Percentiles rank a stretch among this genome's conserved stretches.
phyloP scores from a whole-genome alignment of 2,113 vertebrate species.

The Plectropomus leopardus region DNA sequence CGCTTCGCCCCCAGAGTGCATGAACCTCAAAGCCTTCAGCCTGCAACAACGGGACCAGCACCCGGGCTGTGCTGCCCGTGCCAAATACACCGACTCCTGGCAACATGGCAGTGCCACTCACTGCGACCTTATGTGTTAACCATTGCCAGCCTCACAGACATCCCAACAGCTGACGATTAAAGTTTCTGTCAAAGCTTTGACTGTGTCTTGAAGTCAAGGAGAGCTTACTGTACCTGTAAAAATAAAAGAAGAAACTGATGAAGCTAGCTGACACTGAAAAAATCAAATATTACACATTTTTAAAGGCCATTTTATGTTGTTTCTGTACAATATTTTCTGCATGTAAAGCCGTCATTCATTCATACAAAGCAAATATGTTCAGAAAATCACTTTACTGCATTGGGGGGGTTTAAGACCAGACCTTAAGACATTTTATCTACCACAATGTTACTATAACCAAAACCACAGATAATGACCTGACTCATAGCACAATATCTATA shows the following conservation, averaged over 20 bases:
- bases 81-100: slow-evolving; percentile 98
- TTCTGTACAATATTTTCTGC: background rate
- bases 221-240: slow-evolving; percentile 36
- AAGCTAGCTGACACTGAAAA: background rate
- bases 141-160: slow-evolving; percentile 43
- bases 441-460: background rate
- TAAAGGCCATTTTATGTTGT: background rate
- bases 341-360: background rate
- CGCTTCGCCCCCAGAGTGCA: slow-evolving; percentile 94
- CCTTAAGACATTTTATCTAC: background rate
- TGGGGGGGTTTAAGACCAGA: background rate
- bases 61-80: slow-evolving; percentile 92
- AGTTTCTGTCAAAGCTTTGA: slow-evolving; percentile 7
- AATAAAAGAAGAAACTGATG: slow-evolving; percentile 20
- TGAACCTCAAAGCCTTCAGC: slow-evolving; percentile 95
- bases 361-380: background rate
- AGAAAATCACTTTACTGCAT: background rate
- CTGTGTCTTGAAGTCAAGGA: background rate
- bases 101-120: slow-evolving; percentile 85
- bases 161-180: slow-evolving; percentile 5
- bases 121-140: slow-evolving; percentile 48
- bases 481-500: background rate
- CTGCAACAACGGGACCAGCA: slow-evolving; percentile 92
- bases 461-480: background rate
- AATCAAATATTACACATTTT: background rate